Conservation (phyloP, 1,140 invertebrate species). For the Phthorimaea operculella region DNA sequence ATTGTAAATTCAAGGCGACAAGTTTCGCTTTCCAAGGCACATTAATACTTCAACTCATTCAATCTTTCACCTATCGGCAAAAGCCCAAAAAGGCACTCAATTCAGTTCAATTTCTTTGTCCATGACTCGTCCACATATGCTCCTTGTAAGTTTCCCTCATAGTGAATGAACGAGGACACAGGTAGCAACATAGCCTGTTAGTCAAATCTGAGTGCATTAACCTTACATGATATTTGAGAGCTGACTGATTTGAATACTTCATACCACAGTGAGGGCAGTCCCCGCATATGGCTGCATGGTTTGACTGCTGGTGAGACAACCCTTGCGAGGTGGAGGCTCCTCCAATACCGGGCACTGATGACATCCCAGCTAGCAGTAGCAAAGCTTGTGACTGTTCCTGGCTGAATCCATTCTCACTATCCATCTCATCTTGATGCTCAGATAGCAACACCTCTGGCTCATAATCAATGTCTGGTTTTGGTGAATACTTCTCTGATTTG, state of each 20-base stretch:
- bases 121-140: constrained; percentile 74
- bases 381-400: constrained; percentile 55
- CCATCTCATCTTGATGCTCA: constrained; percentile 52
- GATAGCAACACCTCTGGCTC: constrained; percentile 63
- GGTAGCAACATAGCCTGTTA: constrained; percentile 73
- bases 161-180: constrained; percentile 73
- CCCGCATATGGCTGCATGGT: constrained; percentile 71
- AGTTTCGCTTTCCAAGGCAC: constrained; percentile 26
- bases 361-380: constrained; percentile 53
- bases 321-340: constrained; percentile 52
- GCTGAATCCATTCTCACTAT: constrained; percentile 39
- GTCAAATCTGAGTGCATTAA: constrained; percentile 75
- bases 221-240: constrained; percentile 76
- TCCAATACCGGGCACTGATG: constrained; percentile 33
- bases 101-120: constrained; percentile 68
- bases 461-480: constrained; percentile 58
- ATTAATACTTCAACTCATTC: background rate
- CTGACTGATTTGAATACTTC: constrained; percentile 74
- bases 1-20: constrained; percentile 19
- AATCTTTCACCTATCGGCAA: background rate
- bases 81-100: constrained; percentile 35
- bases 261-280: constrained; percentile 76
- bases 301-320: constrained; percentile 51
- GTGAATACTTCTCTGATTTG: constrained; percentile 60
- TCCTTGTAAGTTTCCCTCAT: constrained; percentile 74